Percentiles rank a stretch among this genome's conserved stretches.
These are phyloP conservation scores for Pteropus rufus DNA, from an alignment of 2,797 vertebrate species.

Conservation along the genomic window DNA sequence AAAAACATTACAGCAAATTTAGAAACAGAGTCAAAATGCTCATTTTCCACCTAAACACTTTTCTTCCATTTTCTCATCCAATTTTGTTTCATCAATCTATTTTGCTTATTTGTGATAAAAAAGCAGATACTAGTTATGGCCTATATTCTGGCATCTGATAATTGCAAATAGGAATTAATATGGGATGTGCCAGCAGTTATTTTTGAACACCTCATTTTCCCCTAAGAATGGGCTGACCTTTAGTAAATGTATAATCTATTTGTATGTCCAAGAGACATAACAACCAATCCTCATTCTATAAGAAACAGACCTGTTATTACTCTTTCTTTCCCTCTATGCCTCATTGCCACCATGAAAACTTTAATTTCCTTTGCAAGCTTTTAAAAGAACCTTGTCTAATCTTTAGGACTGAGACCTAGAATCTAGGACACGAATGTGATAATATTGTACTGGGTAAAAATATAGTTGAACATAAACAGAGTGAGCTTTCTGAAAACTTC, in stretches of 20 bases:
- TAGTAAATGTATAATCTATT: neutral
- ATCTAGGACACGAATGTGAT: neutral
- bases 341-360: neutral
- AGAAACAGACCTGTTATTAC: neutral
- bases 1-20: neutral
- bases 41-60: neutral
- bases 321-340: neutral
- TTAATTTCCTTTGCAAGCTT: slow-evolving; percentile 40
- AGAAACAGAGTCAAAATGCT: neutral
- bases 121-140: neutral
- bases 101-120: neutral
- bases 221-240: neutral
- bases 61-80: neutral
- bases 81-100: neutral
- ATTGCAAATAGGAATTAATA: neutral
- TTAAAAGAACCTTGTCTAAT: slow-evolving; percentile 3
- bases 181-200: neutral
- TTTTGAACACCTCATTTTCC: neutral
- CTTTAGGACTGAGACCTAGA: neutral
- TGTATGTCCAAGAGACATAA: neutral
- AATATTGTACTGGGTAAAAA: neutral
- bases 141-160: neutral
- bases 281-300: neutral
- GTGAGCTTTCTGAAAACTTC: neutral
- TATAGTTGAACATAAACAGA: neutral